phyloP scores from a whole-genome alignment of 2,113 vertebrate genomes.

The Macrotus californicus region DNA sequence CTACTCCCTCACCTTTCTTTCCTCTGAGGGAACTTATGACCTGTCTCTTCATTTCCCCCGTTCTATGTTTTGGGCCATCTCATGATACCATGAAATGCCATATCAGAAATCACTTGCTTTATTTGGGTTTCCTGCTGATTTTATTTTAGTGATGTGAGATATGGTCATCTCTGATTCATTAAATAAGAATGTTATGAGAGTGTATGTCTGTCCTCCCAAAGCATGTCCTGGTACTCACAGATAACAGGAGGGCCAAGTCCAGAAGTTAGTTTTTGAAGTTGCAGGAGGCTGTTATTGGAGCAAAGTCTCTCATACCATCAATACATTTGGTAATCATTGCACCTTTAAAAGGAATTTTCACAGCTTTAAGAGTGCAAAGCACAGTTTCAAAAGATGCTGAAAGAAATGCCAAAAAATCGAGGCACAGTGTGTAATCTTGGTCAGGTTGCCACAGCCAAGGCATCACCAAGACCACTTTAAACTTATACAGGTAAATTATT shows the following conservation, averaged over 20 bases:
- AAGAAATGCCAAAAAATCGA: slow-evolving; percentile 1
- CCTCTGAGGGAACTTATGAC: neutral
- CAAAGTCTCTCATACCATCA: neutral
- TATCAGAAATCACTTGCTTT: neutral
- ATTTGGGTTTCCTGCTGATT: neutral
- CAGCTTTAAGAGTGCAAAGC: neutral
- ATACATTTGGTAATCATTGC: neutral
- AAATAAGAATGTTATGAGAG: neutral
- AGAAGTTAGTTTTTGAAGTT: slow-evolving; percentile 15
- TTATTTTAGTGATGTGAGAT: neutral
- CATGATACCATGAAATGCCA: neutral
- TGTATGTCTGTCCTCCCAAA: neutral
- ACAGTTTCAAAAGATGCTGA: neutral
- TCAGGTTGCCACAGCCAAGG: neutral
- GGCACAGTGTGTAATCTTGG: neutral
- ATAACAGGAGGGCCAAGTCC: neutral
- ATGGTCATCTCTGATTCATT: neutral
- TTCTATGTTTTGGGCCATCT: neutral
- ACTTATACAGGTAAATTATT: neutral
- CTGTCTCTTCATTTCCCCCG: neutral
- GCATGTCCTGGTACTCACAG: neutral
- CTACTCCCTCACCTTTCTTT: neutral
- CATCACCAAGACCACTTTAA: neutral
- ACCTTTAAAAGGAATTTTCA: neutral
- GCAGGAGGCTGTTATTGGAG: neutral